These are phyloP conservation scores for Helicoverpa armigera DNA, from an alignment of 1,140 invertebrate species.

Conservation along the genomic window DNA sequence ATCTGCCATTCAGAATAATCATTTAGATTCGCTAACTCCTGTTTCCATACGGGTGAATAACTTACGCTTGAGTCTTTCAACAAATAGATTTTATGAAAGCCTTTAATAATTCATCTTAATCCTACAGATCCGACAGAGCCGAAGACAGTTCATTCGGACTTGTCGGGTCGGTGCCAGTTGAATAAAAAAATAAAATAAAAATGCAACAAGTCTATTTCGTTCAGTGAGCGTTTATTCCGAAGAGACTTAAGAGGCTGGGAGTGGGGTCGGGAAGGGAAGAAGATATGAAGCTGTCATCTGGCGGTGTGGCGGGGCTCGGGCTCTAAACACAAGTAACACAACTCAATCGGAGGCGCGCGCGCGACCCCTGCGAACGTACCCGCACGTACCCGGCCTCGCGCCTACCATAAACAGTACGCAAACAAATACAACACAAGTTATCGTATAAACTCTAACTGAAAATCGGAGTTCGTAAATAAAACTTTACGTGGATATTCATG, in stretches of 20 bases:
- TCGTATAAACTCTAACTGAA: constrained; percentile 20
- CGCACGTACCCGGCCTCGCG: constrained; percentile 2
- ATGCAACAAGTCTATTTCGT: constrained; percentile 82
- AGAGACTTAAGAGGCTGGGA: constrained; percentile 53
- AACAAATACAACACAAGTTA: constrained; percentile 49
- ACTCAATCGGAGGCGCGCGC: constrained; percentile 76
- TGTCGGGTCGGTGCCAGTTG: constrained; percentile 63
- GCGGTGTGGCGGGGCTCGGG: constrained; percentile 52
- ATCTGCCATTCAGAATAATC: too few species aligned
- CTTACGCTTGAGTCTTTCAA: background rate
- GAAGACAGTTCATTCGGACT: constrained; percentile 67
- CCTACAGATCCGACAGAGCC: constrained; percentile 57
- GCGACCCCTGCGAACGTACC: constrained; percentile 59
- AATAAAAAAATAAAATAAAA: constrained; percentile 81
- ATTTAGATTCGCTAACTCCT: too few species aligned
- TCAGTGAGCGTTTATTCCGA: constrained; percentile 64
- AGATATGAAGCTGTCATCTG: constrained; percentile 81
- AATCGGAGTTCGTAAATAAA: constrained; percentile 48
- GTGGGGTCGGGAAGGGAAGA: constrained; percentile 68
- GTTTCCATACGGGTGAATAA: background rate
- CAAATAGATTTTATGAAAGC: constrained; percentile 14
- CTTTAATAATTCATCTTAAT: constrained; percentile 59
- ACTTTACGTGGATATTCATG: constrained; percentile 40
- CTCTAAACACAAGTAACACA: constrained; percentile 69
- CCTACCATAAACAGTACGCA: constrained; percentile 49